Percentiles rank a stretch among this genome's conserved stretches.
Conservation (phyloP, 1,140 invertebrate species). For the Cherax quadricarinatus region DNA sequence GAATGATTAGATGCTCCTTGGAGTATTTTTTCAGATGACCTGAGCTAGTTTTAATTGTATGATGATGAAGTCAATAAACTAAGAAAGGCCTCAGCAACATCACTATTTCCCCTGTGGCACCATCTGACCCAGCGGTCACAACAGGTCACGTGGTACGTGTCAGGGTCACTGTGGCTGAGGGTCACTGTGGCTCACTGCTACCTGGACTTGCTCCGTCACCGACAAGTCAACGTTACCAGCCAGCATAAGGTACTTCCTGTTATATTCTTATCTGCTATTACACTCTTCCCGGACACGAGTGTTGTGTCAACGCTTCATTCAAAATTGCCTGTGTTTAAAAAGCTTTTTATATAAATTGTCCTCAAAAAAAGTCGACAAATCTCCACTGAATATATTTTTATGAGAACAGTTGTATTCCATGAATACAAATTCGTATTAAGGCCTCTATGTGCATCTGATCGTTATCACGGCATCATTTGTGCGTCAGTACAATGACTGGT, state of each 20-base stretch:
- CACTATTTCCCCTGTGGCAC: no score
- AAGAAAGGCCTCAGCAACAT: no score
- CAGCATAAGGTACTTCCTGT: neutral
- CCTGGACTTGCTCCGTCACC: neutral
- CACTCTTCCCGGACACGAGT: no score
- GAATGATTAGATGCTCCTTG: no score
- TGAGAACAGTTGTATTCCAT: conserved; percentile 16
- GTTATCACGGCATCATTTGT: neutral
- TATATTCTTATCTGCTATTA: neutral
- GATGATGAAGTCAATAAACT: no score
- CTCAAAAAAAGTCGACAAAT: neutral
- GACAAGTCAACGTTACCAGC: neutral
- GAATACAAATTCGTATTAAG: conserved; percentile 13
- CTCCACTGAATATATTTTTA: neutral
- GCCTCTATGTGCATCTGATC: no score
- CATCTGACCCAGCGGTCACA: no score
- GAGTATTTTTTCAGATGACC: no score
- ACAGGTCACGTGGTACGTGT: no score
- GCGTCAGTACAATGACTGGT: conserved; percentile 55
- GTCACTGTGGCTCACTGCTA: neutral
- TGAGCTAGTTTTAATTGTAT: no score
- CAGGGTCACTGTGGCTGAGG: no score
- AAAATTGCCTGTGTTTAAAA: neutral
- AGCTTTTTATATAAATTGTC: neutral
- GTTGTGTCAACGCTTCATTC: neutral